Evolutionary conservation across 2,113 vertebrate species (phyloP).

Genomic region (Phalacrocorax aristotelis): DNA sequence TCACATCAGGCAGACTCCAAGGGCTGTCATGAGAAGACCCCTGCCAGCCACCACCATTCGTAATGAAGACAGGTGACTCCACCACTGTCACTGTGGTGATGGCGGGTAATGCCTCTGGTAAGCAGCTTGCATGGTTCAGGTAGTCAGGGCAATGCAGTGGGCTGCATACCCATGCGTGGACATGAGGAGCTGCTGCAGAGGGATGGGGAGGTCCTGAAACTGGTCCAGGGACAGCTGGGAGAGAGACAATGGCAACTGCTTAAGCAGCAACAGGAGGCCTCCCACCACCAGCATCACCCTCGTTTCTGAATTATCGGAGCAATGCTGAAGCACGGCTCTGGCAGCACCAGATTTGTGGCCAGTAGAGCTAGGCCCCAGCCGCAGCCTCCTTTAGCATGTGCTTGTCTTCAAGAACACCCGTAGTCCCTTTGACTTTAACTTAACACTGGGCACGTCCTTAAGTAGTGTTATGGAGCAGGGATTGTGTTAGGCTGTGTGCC

Average conservation of each 20-base stretch:
- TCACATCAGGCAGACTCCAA: neutral
- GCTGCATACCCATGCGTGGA: neutral
- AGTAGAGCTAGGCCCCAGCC: neutral
- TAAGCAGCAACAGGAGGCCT: neutral
- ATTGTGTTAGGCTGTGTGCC: neutral
- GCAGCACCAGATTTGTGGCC: neutral
- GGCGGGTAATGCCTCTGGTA: neutral
- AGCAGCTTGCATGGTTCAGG: neutral
- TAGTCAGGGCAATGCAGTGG: neutral
- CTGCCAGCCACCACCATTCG: neutral
- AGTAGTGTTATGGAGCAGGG: neutral
- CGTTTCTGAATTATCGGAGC: rapidly evolving
- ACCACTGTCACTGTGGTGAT: neutral
- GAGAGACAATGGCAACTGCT: neutral
- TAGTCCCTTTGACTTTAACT: neutral
- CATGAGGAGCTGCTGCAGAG: neutral
- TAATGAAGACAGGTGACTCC: neutral
- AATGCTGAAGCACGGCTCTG: rapidly evolving
- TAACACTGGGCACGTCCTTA: neutral
- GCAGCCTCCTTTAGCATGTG: neutral
- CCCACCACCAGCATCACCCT: neutral
- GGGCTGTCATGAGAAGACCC: neutral
- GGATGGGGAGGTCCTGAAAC: neutral
- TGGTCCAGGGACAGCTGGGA: neutral
- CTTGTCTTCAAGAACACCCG: neutral